These are phyloP conservation scores for Acropternis orthonyx DNA, from an alignment of 2,797 vertebrate species.

Conservation along the genomic window DNA sequence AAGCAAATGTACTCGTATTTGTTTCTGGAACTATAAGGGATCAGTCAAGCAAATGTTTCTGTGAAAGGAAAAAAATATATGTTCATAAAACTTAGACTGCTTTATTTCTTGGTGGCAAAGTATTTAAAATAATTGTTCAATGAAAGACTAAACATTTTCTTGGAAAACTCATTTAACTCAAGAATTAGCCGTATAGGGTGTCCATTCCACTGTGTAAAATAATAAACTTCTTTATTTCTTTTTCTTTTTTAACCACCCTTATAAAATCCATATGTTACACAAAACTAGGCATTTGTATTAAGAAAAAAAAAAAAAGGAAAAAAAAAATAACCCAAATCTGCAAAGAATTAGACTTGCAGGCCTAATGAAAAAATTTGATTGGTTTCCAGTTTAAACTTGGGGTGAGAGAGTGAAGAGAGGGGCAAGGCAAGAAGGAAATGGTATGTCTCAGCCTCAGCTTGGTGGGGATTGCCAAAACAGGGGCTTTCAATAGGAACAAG, in stretches of 20 bases:
- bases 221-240: not conserved
- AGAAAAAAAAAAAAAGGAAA: not conserved
- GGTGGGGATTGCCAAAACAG: not conserved
- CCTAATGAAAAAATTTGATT: not conserved
- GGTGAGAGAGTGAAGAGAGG: not conserved
- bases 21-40: slow-evolving; percentile 39
- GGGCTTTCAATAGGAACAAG: not conserved
- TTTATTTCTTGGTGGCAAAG: slow-evolving; percentile 6
- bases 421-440: not conserved
- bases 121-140: slow-evolving; percentile 58
- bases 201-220: not conserved
- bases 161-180: slow-evolving; percentile 30
- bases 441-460: not conserved
- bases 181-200: not conserved
- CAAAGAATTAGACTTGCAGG: not conserved
- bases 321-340: not conserved
- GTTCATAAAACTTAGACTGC: not conserved
- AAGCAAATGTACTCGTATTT: slow-evolving; percentile 48
- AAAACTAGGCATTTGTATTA: not conserved
- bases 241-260: slow-evolving; percentile 28
- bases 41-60: slow-evolving; percentile 30
- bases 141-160: slow-evolving; percentile 45
- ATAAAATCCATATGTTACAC: slow-evolving; percentile 1
- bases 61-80: not conserved
- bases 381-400: not conserved